These are phyloP conservation scores for Rhinogobio ventralis DNA, from an alignment of 2,797 vertebrate species.

Conservation along the genomic window DNA sequence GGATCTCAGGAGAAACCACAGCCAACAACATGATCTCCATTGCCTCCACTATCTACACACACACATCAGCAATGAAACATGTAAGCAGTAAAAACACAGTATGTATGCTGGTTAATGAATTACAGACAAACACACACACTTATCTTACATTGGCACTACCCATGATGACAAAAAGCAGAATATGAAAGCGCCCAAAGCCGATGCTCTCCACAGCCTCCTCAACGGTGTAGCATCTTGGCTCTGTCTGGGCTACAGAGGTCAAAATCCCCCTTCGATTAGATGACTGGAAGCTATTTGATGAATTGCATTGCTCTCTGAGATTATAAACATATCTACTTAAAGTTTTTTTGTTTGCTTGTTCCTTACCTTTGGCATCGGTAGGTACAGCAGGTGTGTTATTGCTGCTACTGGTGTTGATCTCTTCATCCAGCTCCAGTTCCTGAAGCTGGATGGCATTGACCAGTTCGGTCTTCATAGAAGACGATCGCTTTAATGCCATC, in stretches of 20 bases:
- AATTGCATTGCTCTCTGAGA: neutral
- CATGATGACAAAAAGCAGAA: conserved; percentile 91
- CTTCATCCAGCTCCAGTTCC: conserved; percentile 64
- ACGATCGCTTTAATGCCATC: conserved; percentile 37
- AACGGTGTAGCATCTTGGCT: conserved; percentile 83
- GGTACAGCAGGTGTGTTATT: neutral
- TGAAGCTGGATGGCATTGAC: conserved; percentile 79
- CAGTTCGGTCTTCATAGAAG: conserved; percentile 70
- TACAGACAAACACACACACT: neutral
- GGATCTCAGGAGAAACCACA: conserved; percentile 90
- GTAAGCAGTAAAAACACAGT: neutral
- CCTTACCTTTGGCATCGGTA: conserved; percentile 1
- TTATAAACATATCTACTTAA: neutral
- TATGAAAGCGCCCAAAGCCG: conserved; percentile 91
- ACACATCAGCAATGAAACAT: conserved; percentile 8
- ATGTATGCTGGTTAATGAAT: neutral
- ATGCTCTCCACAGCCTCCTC: conserved; percentile 92
- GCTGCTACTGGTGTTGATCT: conserved; percentile 20
- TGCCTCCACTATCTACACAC: conserved; percentile 86
- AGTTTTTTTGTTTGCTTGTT: neutral
- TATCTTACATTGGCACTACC: conserved; percentile 87
- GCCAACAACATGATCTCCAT: conserved; percentile 98
- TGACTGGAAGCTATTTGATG: neutral
- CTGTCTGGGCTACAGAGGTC: conserved; percentile 60
- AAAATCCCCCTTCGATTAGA: neutral